phyloP scores from a whole-genome alignment of 1,140 invertebrate genomes.

The Drosophila paulistorum region DNA sequence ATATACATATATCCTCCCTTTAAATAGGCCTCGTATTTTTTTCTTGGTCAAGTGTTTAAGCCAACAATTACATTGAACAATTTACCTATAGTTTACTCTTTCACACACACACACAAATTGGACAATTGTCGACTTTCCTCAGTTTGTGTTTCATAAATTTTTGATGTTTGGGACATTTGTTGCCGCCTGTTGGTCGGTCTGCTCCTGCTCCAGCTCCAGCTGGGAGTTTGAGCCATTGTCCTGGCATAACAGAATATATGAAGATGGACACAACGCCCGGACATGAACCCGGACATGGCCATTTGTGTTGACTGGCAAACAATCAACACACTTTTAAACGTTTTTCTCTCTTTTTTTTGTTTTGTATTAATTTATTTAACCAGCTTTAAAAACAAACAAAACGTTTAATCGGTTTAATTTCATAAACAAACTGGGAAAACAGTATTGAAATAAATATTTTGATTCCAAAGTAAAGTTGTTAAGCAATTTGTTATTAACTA shows the following conservation, averaged over 20 bases:
- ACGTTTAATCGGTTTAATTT: constrained; percentile 2
- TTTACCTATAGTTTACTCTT: constrained; percentile 2
- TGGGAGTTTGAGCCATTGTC: neutral
- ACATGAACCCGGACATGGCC: constrained; percentile 6
- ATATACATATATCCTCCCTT: neutral
- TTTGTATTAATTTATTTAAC: neutral
- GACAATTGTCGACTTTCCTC: neutral
- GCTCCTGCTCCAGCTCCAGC: neutral
- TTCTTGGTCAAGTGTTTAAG: constrained; percentile 5
- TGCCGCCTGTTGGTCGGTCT: constrained; percentile 1
- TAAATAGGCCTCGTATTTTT: neutral
- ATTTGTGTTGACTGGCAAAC: constrained; percentile 12
- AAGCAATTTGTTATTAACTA: neutral
- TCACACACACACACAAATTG: neutral
- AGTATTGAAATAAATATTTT: neutral
- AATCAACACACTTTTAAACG: constrained; percentile 12
- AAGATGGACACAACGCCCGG: neutral
- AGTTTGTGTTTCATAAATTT: constrained; percentile 16
- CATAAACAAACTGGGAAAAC: neutral
- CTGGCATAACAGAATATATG: constrained; percentile 3
- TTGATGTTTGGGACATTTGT: constrained; percentile 8
- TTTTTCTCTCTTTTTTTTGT: neutral
- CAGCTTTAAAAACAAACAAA: neutral
- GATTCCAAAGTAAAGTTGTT: neutral
- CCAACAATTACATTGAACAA: constrained; percentile 9